Evolutionary conservation across 2,888 invertebrate genomes (phyloP).

Genomic region (Cremastinae sp.): DNA sequence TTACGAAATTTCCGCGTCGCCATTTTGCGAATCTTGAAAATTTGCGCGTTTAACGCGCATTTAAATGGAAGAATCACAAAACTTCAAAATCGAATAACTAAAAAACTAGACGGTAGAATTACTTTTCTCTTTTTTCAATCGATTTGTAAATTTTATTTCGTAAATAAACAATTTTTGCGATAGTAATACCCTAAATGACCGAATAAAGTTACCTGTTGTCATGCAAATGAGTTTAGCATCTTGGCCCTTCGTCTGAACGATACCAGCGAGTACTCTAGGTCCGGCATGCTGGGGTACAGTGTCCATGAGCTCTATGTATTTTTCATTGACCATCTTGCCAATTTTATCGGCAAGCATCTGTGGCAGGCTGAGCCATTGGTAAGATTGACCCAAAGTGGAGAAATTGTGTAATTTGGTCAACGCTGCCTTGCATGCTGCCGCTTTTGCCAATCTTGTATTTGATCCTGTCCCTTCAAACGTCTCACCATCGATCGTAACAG

Average conservation of each 20-base stretch:
- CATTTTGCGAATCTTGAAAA: too few species aligned
- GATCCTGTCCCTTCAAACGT: conserved; percentile 92
- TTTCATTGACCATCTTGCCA: conserved; percentile 86
- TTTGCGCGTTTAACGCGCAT: too few species aligned
- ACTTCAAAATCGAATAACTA: too few species aligned
- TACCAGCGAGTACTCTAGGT: conserved; percentile 96
- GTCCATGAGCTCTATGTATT: conserved; percentile 88
- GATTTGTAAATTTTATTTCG: too few species aligned
- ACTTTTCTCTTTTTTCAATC: too few species aligned
- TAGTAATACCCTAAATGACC: too few species aligned
- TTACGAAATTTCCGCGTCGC: too few species aligned
- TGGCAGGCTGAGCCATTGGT: conserved; percentile 81
- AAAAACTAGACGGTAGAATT: too few species aligned
- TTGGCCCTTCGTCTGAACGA: conserved; percentile 90
- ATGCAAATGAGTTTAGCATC: conserved; percentile 82
- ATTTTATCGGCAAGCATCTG: conserved; percentile 90
- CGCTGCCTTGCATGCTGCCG: conserved; percentile 92
- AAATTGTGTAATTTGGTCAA: conserved; percentile 83
- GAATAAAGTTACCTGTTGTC: conserved; percentile 72
- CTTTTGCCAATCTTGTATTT: conserved; percentile 95
- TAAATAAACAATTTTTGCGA: too few species aligned
- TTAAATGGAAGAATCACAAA: too few species aligned
- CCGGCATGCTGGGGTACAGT: conserved; percentile 89
- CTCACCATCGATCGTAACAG: conserved; percentile 87
- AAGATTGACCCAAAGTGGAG: conserved; percentile 73